Evolutionary conservation across 2,113 vertebrate genomes (phyloP).

Genomic region (Mola mola): DNA sequence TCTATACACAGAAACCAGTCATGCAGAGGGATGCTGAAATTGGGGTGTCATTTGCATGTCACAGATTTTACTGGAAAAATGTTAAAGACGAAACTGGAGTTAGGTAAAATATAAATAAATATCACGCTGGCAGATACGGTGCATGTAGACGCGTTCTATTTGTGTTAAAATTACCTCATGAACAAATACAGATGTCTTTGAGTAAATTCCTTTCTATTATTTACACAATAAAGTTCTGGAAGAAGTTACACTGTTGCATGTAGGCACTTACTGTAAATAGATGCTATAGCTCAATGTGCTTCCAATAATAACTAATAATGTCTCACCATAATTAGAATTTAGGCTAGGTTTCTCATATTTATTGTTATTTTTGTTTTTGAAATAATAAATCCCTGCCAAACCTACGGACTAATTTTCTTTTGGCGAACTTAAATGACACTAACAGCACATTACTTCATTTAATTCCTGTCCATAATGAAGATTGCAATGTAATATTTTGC

Average conservation of each 20-base stretch:
- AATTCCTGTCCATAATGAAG: conserved; percentile 8
- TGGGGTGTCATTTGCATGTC: conserved; percentile 42
- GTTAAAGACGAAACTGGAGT: conserved; percentile 17
- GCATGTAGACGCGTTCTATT: conserved; percentile 23
- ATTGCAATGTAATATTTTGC: conserved; percentile 34
- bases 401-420: too few relatives aligned
- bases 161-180: conserved; percentile 30
- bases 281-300: conserved; percentile 9
- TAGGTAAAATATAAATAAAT: conserved; percentile 14
- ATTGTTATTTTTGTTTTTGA: conserved; percentile 2
- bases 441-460: conserved; percentile 19
- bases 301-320: background rate
- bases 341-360: background rate
- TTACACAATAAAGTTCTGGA: conserved; percentile 20
- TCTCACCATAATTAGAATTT: background rate
- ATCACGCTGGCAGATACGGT: conserved; percentile 9
- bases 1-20: background rate
- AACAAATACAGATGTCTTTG: conserved; percentile 44
- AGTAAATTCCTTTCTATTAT: conserved; percentile 12
- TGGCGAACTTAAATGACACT: background rate
- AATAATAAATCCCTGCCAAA: conserved; percentile 2
- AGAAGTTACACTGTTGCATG: conserved; percentile 9
- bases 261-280: conserved; percentile 1
- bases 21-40: conserved; percentile 11
- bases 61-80: conserved; percentile 24